phyloP scores from a whole-genome alignment of 2,888 invertebrate genomes.

The Zonitis immaculata region DNA sequence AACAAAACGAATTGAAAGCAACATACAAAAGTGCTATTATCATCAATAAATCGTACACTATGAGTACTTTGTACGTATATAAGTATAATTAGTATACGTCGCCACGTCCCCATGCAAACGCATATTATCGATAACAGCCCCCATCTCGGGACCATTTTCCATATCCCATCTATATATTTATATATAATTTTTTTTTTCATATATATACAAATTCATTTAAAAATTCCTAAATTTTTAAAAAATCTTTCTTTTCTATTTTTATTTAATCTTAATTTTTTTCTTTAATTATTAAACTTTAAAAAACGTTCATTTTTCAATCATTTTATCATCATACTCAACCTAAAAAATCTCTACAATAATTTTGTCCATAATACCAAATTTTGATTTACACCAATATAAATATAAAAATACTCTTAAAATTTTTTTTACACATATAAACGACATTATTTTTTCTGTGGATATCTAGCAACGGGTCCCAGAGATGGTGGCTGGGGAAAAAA shows the following conservation, averaged over 20 bases:
- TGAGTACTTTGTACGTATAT: conserved; percentile 51
- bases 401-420: conserved; percentile 53
- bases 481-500: conserved; percentile 37
- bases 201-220: conserved; percentile 67
- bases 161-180: conserved; percentile 51
- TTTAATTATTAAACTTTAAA: background rate
- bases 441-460: conserved; percentile 19
- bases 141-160: conserved; percentile 47
- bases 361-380: conserved; percentile 50
- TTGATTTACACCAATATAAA: conserved; percentile 54
- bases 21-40: conserved; percentile 45
- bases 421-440: conserved; percentile 49
- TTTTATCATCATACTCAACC: conserved; percentile 42
- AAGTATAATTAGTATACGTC: conserved; percentile 47
- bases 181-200: conserved; percentile 54
- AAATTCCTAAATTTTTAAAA: conserved; percentile 60
- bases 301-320: background rate
- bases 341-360: conserved; percentile 50
- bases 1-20: conserved; percentile 40
- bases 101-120: conserved; percentile 47
- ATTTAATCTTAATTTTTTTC: conserved; percentile 44
- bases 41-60: conserved; percentile 39
- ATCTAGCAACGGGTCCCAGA: conserved; percentile 24
- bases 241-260: conserved; percentile 44
- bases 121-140: conserved; percentile 43